Base-by-base conservation (phyloP, 2,113 vertebrate species). In the Dicentrarchus labrax region DNA sequence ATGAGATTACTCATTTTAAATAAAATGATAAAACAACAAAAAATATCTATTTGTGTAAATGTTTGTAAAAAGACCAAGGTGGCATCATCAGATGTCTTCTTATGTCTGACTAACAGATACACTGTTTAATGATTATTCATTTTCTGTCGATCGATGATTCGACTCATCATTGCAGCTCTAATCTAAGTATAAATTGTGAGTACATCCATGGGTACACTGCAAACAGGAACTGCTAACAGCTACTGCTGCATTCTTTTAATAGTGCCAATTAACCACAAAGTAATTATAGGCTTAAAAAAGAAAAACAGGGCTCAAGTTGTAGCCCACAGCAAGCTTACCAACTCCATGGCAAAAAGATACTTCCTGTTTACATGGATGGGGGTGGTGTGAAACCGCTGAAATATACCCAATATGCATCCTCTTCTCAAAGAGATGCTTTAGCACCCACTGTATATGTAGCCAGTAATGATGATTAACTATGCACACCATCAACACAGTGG, bases 341-440 rank as follows among this genome's bases (percentile, higher is more conserved):
- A 24, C 50, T 15, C 38, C 12, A 9, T 43, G 21, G 65, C 21
- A 56, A 72, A 72, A 38, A 22, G 38, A 56, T 24, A 72, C 53
- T 72, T 72, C 53, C 69, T 72, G 69, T 57, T 56, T 57, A 72
- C 21, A 10, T 10, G 9, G 19, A 54, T 30, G 21, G 50, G 11
- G 38, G 36, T 47, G 45, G 45, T 4, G 45, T 47, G 43, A 30
- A 30, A 30, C 30, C 30, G 45, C 11, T 30, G 45, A 12, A 67
- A 48, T 41, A 30, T 4, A 61, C 4, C 3, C 30, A 17, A 39
- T 39, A 39, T 38, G 8, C 36, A 61, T 19, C 60, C 15, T 61
- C 59, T 38, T 61, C 1, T 38, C 59, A 61, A 36, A 16, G 15
- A 8, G 30, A 38, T 4, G 59, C 59, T 38, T 47, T 16, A 16